Base-by-base conservation (phyloP, 2,797 vertebrate genomes). In the Eupleurogrammus muticus region DNA sequence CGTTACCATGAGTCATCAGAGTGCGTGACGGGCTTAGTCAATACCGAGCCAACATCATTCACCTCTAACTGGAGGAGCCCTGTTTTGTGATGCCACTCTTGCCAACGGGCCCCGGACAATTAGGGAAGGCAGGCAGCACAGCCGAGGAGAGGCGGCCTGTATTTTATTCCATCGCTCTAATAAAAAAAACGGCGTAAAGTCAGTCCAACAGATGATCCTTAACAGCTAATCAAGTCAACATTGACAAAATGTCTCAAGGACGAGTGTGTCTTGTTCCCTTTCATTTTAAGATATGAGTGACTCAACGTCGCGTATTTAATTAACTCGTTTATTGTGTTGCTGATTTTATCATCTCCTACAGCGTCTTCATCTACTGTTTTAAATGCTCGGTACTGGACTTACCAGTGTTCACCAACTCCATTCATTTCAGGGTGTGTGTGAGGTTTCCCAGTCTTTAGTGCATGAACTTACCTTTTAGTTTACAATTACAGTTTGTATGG, bases 1-100 rank as follows among this genome's bases (percentile, higher is more conserved):
- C 69, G 81, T 85, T 69, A 77, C 83, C 82, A 56, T 87, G 72
- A 88, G 75, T 86, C 83, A 79, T 80, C 73, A 67, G 66, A 77
- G 68, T 60, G 70, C 13, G 60, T 87, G 82, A 87, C 74, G 34
- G 62, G 66, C 62, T 74, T 57, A 85, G 80, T 89, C 75, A 63
- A 80, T 88, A 85, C 54, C 46, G 47, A 73, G 70, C 64, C 64
- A 68, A 59, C 76, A 72, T 73, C 38, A 65, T 79, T 87, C 77
- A 79, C 75, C 70, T 81, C 56, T 14, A 73, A 83, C 78, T 77
- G 50, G 70, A 34, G 34, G 53, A 66, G 35, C 11, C 53, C 19
- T 59, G 55, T 75, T 80, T 68, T 70, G 50, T 70, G 75, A 79
- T 49, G 80, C 40, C 52, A 64, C 54, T 73, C 35, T 40, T 66